Evolutionary conservation across 2,888 invertebrate species (phyloP).

Genomic region (Lochmaea capreae): DNA sequence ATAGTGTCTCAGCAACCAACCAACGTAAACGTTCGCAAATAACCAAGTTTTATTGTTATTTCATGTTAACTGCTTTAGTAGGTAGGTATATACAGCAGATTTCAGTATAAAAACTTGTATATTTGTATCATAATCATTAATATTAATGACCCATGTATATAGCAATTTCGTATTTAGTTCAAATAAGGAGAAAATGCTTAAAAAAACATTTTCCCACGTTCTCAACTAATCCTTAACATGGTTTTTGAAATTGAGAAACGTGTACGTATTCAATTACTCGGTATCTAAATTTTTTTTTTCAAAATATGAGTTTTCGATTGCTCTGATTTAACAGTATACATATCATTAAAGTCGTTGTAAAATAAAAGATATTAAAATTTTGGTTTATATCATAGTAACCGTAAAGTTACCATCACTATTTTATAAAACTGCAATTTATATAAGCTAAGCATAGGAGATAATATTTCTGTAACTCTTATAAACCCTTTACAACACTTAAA

Average conservation of each 20-base stretch:
- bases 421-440: too few species aligned
- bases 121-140: constrained; percentile 43
- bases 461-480: too few species aligned
- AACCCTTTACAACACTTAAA: too few species aligned
- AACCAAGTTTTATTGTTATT: constrained; percentile 44
- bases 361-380: too few species aligned
- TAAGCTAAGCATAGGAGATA: too few species aligned
- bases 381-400: too few species aligned
- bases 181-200: constrained; percentile 3
- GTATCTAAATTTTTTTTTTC: background rate
- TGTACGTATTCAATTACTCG: background rate
- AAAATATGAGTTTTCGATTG: too few species aligned
- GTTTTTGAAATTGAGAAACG: background rate
- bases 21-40: constrained; percentile 37
- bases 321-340: too few species aligned
- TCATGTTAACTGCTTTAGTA: constrained; percentile 38
- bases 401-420: too few species aligned
- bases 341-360: too few species aligned
- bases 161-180: constrained; percentile 10
- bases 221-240: background rate
- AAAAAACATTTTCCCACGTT: constrained; percentile 16
- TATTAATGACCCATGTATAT: constrained; percentile 37
- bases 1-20: constrained; percentile 34
- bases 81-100: too few species aligned
- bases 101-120: constrained; percentile 35